Evolutionary conservation across 2,888 invertebrate species (phyloP).

Genomic region (Drosophila subsilvestris): DNA sequence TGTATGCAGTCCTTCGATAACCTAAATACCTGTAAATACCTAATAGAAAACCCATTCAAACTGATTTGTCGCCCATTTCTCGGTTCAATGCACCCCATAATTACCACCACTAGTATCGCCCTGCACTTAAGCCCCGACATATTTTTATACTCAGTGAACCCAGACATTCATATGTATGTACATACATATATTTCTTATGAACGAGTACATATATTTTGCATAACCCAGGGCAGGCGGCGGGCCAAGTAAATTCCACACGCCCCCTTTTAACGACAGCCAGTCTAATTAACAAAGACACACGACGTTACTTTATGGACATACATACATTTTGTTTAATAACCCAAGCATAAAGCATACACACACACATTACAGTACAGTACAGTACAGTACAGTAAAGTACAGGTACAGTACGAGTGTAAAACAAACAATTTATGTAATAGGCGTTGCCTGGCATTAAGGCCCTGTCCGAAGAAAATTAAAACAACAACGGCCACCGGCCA

Average conservation of each 20-base stretch:
- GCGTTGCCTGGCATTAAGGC: constrained; percentile 33
- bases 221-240: constrained; percentile 13
- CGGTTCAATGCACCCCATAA: constrained; percentile 55
- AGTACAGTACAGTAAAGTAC: no score
- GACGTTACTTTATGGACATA: constrained; percentile 29
- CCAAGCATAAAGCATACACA: constrained; percentile 35
- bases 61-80: constrained; percentile 13
- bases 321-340: constrained; percentile 61
- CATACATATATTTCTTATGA: not conserved
- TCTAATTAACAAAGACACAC: constrained; percentile 43
- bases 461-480: constrained; percentile 7
- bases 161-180: not conserved
- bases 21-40: not conserved
- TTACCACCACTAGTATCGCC: constrained; percentile 14
- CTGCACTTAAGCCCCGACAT: constrained; percentile 4
- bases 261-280: constrained; percentile 34
- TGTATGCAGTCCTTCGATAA: not conserved
- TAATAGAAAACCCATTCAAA: not conserved
- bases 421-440: constrained; percentile 40
- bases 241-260: constrained; percentile 27
- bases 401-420: not conserved
- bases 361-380: constrained; percentile 2
- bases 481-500: constrained; percentile 4
- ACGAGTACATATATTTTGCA: constrained; percentile 15
- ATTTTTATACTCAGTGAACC: constrained; percentile 17